Percentiles rank a stretch among this genome's conserved stretches.
Evolutionary conservation across 2,888 invertebrate genomes (phyloP).

Genomic region (Spodoptera picta): DNA sequence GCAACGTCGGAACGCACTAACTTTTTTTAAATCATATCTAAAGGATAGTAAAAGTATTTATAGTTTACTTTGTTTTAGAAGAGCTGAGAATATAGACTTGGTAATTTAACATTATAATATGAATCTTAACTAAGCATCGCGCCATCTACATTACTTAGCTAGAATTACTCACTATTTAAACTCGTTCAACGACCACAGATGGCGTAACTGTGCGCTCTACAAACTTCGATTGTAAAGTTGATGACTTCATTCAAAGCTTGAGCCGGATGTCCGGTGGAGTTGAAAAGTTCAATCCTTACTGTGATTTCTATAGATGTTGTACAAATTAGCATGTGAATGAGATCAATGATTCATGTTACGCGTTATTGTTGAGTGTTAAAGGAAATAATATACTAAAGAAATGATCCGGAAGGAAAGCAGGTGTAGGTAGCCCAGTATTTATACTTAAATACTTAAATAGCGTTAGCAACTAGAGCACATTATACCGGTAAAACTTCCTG

Average conservation of each 20-base stretch:
- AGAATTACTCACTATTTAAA: background rate
- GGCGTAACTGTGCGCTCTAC: constrained; percentile 14
- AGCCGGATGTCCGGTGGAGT: constrained; percentile 51
- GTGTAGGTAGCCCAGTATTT: no score
- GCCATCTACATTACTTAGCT: constrained; percentile 35
- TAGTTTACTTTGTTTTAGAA: no score
- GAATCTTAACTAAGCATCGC: background rate
- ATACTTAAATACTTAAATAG: no score
- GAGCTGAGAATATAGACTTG: no score
- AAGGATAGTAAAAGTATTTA: no score
- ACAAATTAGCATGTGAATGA: constrained; percentile 35
- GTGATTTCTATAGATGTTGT: constrained; percentile 16
- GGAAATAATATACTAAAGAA: background rate
- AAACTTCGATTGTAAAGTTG: constrained; percentile 4
- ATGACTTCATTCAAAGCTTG: constrained; percentile 38
- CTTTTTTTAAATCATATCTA: no score
- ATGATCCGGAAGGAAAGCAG: no score
- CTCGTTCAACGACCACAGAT: constrained; percentile 29
- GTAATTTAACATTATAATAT: no score
- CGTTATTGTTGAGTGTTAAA: constrained; percentile 8
- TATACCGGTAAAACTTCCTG: no score
- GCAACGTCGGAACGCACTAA: no score
- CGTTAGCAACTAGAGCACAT: no score
- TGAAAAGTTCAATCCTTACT: constrained; percentile 30
- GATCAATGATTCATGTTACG: constrained; percentile 28